These are phyloP conservation scores for Jacana jacana DNA, from an alignment of 2,113 vertebrate species.

Conservation along the genomic window DNA sequence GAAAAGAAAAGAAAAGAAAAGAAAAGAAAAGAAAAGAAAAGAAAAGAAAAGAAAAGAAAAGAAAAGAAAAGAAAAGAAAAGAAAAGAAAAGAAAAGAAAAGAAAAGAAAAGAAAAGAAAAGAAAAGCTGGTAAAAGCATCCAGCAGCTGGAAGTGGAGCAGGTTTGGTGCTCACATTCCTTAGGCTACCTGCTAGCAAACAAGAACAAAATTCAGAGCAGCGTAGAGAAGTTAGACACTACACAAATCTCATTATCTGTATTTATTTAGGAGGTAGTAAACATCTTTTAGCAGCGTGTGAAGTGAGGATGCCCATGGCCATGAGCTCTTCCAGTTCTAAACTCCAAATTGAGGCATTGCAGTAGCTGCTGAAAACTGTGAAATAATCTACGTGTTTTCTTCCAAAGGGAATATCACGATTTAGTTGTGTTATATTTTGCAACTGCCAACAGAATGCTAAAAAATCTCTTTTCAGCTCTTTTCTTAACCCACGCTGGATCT, in stretches of 20 bases:
- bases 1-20: no score
- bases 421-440: constrained; percentile 4
- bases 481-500: constrained; percentile 13
- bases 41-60: not conserved
- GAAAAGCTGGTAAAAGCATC: not conserved
- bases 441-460: constrained; percentile 3
- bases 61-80: not conserved
- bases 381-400: constrained; percentile 21
- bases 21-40: no score
- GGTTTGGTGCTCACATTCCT: not conserved
- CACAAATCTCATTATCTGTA: constrained; percentile 24
- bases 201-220: not conserved
- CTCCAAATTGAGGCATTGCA: constrained; percentile 24
- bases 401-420: constrained; percentile 16
- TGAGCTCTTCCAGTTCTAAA: not conserved
- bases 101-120: not conserved
- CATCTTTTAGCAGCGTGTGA: constrained; percentile 13
- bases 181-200: constrained; percentile 29
- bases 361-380: not conserved
- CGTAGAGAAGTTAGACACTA: not conserved
- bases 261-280: constrained; percentile 44
- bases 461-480: constrained; percentile 1
- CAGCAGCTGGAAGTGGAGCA: not conserved
- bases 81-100: no score
- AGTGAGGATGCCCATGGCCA: not conserved